Conservation (phyloP, 2,113 vertebrate genomes). For the Leptodactylus fuscus region DNA sequence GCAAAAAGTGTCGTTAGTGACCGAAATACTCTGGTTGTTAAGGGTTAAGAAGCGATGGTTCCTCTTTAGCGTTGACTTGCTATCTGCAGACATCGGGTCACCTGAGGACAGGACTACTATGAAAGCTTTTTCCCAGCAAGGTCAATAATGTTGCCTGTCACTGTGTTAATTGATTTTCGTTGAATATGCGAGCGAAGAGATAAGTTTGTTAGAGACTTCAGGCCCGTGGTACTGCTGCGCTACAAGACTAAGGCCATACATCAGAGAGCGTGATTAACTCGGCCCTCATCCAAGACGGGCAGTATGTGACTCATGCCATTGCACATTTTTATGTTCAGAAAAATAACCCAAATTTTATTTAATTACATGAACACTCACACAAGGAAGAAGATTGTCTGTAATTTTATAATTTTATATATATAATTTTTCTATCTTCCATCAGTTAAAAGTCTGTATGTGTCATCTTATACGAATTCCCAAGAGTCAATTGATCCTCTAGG, state of each 20-base stretch:
- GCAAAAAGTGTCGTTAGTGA: no score
- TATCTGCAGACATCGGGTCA: conserved; percentile 30
- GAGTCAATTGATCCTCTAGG: no score
- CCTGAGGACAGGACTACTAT: conserved; percentile 15
- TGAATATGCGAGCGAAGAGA: conserved; percentile 15
- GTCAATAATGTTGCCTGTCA: conserved; percentile 22
- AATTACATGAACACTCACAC: no score
- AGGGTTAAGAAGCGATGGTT: background rate
- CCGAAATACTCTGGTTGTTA: background rate
- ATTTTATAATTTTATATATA: no score
- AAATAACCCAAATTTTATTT: no score
- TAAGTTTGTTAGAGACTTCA: background rate
- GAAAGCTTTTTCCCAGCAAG: conserved; percentile 12
- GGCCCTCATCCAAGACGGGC: background rate
- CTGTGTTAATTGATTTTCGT: conserved; percentile 30
- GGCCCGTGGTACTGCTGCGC: background rate
- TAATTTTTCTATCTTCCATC: no score
- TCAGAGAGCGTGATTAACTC: background rate
- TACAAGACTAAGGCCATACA: background rate
- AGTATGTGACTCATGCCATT: background rate
- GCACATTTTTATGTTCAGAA: background rate
- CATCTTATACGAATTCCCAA: no score
- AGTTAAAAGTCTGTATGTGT: no score
- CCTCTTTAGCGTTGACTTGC: background rate
- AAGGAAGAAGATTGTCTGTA: no score